Evolutionary conservation across 2,888 invertebrate species (phyloP).

Genomic region (Brassicogethes aeneus): DNA sequence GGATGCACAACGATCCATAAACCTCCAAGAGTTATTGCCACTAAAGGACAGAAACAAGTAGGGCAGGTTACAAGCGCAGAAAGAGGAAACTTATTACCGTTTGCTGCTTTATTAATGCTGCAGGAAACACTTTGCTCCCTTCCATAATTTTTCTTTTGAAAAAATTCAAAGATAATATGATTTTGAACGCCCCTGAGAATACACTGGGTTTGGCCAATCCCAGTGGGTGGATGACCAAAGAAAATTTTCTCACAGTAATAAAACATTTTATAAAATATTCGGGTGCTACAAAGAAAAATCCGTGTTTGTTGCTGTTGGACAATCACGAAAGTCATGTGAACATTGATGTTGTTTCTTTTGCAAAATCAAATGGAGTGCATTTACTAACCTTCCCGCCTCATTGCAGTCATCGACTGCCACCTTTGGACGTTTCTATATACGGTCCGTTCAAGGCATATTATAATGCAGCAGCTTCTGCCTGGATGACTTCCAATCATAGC

Average conservation of each 20-base stretch:
- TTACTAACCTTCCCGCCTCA: slow-evolving; percentile 36
- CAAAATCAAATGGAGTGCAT: slow-evolving; percentile 31
- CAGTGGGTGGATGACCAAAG: neutral
- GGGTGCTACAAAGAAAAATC: neutral
- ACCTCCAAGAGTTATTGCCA: slow-evolving; percentile 7
- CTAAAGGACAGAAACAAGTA: slow-evolving; percentile 9
- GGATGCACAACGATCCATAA: slow-evolving; percentile 9
- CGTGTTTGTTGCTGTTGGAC: neutral
- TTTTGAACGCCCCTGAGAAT: too few species aligned
- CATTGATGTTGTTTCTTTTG: slow-evolving; percentile 10
- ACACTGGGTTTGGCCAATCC: neutral
- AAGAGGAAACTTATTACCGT: slow-evolving; percentile 10
- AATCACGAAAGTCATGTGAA: neutral
- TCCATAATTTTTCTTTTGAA: slow-evolving; percentile 6
- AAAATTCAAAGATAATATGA: slow-evolving; percentile 4
- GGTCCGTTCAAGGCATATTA: slow-evolving; percentile 5
- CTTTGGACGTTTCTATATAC: slow-evolving; percentile 5
- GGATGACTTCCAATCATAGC: slow-evolving; percentile 25
- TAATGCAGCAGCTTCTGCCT: slow-evolving; percentile 3
- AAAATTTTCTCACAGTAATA: neutral
- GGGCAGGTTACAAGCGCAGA: slow-evolving; percentile 7
- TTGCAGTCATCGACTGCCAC: slow-evolving; percentile 7
- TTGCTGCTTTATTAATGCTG: slow-evolving; percentile 8
- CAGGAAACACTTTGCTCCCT: slow-evolving; percentile 7
- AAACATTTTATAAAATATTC: neutral